These are phyloP conservation scores for Lumbricus terrestris DNA, from an alignment of 2,888 invertebrate species.

Conservation along the genomic window DNA sequence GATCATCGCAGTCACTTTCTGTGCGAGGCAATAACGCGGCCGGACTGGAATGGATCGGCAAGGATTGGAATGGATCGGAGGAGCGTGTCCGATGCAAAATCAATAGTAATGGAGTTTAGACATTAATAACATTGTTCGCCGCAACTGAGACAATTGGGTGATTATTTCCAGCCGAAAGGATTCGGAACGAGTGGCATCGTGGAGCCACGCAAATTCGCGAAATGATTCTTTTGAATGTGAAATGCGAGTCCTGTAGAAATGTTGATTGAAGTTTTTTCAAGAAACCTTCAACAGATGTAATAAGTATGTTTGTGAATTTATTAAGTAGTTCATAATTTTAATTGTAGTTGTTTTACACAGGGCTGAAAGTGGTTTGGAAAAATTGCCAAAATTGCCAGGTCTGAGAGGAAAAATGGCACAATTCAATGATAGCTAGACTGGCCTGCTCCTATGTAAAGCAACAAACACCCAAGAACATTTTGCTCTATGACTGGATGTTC, in stretches of 20 bases:
- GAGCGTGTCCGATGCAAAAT: neutral
- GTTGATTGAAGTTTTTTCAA: neutral
- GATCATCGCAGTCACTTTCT: neutral
- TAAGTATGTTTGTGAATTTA: no score
- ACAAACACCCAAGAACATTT: no score
- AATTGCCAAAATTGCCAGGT: no score
- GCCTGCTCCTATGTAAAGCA: no score
- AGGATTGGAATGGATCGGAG: constrained; percentile 3
- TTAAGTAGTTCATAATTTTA: no score
- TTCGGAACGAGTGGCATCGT: neutral
- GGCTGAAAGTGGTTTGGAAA: no score
- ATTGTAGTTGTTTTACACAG: no score
- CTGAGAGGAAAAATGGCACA: no score
- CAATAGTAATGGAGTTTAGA: constrained; percentile 3
- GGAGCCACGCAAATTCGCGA: no score
- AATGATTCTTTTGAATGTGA: neutral
- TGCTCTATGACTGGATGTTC: no score
- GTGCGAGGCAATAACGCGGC: neutral
- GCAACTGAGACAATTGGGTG: neutral
- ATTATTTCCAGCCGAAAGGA: neutral
- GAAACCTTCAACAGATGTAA: neutral
- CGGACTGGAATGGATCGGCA: neutral
- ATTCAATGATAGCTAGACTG: no score
- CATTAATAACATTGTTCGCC: neutral
- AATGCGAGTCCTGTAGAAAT: neutral